Evolutionary conservation across 2,888 invertebrate species (phyloP).

Genomic region (Yponomeuta sedellus): DNA sequence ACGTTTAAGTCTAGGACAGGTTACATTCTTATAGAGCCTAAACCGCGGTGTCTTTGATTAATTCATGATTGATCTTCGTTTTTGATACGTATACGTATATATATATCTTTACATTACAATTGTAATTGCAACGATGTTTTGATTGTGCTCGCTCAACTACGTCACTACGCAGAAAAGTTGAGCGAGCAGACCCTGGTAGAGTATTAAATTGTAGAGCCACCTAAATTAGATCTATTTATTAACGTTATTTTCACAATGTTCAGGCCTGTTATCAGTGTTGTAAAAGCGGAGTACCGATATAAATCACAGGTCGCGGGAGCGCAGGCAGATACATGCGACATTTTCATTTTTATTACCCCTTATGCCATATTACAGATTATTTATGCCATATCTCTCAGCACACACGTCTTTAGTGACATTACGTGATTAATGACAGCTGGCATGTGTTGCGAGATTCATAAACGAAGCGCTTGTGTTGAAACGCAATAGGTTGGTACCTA

Average conservation of each 20-base stretch:
- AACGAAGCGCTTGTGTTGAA: not conserved
- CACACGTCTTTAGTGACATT: not conserved
- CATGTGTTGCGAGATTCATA: not conserved
- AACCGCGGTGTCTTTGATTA: no score
- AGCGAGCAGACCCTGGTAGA: not conserved
- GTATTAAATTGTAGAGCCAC: not conserved
- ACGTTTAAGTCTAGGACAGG: no score
- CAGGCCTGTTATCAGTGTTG: not conserved
- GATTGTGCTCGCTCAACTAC: no score
- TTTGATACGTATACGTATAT: no score
- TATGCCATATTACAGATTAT: not conserved
- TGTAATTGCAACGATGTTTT: no score
- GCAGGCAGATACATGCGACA: slow-evolving; percentile 5
- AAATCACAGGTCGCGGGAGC: not conserved
- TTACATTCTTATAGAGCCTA: no score
- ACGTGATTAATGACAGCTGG: not conserved
- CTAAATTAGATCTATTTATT: not conserved
- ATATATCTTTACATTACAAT: no score
- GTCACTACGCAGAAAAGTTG: no score
- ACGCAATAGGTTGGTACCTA: not conserved
- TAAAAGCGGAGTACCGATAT: not conserved
- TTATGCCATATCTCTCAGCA: not conserved
- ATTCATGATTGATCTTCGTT: no score
- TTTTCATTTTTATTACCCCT: slow-evolving; percentile 1
- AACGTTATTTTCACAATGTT: not conserved